Conservation (phyloP, 2,888 invertebrate genomes). For the Polyommatus icarus region DNA sequence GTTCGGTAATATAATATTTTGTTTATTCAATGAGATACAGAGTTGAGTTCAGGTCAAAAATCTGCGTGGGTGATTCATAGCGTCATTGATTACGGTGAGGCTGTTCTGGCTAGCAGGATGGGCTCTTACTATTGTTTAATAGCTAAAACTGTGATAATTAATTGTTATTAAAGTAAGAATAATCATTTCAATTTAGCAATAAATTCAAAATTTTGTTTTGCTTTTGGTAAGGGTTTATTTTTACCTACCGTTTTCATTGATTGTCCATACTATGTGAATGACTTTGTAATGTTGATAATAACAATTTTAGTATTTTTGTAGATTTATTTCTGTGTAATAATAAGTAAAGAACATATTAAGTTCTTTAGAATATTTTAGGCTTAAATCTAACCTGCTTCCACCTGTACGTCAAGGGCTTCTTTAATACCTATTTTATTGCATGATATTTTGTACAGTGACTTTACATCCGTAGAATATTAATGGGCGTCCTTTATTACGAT, state of each 20-base stretch:
- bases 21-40: constrained; percentile 24
- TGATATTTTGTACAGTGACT: neutral
- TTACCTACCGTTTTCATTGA: too few relatives aligned
- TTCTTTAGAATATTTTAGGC: too few relatives aligned
- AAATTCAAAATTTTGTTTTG: too few relatives aligned
- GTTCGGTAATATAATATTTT: constrained; percentile 20
- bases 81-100: neutral
- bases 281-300: too few relatives aligned
- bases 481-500: neutral
- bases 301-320: too few relatives aligned
- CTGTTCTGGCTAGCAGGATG: neutral
- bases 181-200: too few relatives aligned
- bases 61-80: constrained; percentile 27
- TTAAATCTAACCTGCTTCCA: neutral
- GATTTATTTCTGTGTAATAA: too few relatives aligned
- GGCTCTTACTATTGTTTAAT: neutral
- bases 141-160: neutral
- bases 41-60: constrained; percentile 27
- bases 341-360: too few relatives aligned
- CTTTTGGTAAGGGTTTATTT: too few relatives aligned
- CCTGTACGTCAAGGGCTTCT: neutral
- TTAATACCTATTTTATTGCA: neutral
- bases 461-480: neutral
- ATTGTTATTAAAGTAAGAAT: too few relatives aligned
- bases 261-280: too few relatives aligned